These are phyloP conservation scores for Catocala sponsa DNA, from an alignment of 2,888 invertebrate genomes.

Conservation along the genomic window DNA sequence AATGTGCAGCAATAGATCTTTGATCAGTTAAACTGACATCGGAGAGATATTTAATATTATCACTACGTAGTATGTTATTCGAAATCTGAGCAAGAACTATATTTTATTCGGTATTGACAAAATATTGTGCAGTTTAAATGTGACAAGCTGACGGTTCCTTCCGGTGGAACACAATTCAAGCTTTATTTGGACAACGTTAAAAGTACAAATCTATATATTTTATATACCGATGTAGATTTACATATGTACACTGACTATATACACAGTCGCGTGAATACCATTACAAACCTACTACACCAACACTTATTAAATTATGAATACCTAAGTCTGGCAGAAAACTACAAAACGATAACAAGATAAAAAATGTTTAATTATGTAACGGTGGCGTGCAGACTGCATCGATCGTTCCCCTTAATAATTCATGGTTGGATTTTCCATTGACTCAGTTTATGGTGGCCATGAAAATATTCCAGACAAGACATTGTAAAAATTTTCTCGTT, in stretches of 20 bases:
- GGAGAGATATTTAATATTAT: too few relatives aligned
- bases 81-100: too few relatives aligned
- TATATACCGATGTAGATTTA: too few relatives aligned
- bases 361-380: slow-evolving; percentile 45
- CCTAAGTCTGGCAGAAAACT: slow-evolving; percentile 1
- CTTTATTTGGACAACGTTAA: not conserved
- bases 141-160: slow-evolving; percentile 3
- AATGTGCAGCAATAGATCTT: too few relatives aligned
- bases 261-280: not conserved
- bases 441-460: slow-evolving; percentile 50
- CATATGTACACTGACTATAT: not conserved
- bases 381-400: slow-evolving; percentile 62
- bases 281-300: not conserved
- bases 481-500: slow-evolving; percentile 14
- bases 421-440: slow-evolving; percentile 60
- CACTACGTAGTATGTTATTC: too few relatives aligned
- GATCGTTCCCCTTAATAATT: slow-evolving; percentile 59
- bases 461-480: slow-evolving; percentile 16
- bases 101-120: too few relatives aligned
- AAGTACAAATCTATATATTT: not conserved
- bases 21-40: too few relatives aligned
- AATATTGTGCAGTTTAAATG: not conserved
- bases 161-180: slow-evolving; percentile 3
- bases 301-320: not conserved
- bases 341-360: slow-evolving; percentile 24